Base-by-base conservation (phyloP, 2,113 vertebrate genomes). In the Ranitomeya variabilis region DNA sequence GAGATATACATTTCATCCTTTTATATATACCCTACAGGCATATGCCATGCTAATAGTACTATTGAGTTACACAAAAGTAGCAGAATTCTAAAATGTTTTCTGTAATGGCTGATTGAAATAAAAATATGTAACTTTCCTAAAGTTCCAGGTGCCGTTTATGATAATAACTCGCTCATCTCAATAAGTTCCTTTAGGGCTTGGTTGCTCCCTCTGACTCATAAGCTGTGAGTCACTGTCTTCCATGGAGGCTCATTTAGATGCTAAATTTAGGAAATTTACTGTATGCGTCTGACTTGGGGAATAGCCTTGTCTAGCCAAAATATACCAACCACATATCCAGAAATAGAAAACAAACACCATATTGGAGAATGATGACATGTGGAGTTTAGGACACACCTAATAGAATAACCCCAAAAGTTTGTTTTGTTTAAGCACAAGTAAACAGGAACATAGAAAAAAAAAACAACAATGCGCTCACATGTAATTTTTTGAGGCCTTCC, bases 221-320 rank as follows among this genome's bases (percentile, higher is more conserved):
- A 37, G 7, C 59, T 60, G 79, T 81, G 79, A 81, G 55, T 81
- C 79, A 81, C 26, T 81, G 15, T 31, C n/a, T 80, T 59, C 78
- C 78, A 80, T 59, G 55, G 8, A 79, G 78, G 9, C n/a, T 80
- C 23, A 31, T 15, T 80, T 57, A 54, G 5, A 55, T 10, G 5
- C 12, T 57, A 16, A 80, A 80, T 59, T 80, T 57, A 31, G 52
- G n/a, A 59, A 23, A 80, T 59, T 16, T 23, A 9, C 54, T 59
- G 54, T 59, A 80, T 26, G 14, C 4, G n/a, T 80, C 55, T 80
- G 23, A 80, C 54, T 16, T 80, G 54, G 18, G 23, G 21, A 14
- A 80, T 31, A 60, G 31, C 12, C 12, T 15, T 7, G 55, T 59
- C 78, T 80, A 80, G n/a, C n/a, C 78, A 80, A 26, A 59, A 26